phyloP scores from a whole-genome alignment of 2,797 vertebrate species.

The Lindbergichthys nudifrons region DNA sequence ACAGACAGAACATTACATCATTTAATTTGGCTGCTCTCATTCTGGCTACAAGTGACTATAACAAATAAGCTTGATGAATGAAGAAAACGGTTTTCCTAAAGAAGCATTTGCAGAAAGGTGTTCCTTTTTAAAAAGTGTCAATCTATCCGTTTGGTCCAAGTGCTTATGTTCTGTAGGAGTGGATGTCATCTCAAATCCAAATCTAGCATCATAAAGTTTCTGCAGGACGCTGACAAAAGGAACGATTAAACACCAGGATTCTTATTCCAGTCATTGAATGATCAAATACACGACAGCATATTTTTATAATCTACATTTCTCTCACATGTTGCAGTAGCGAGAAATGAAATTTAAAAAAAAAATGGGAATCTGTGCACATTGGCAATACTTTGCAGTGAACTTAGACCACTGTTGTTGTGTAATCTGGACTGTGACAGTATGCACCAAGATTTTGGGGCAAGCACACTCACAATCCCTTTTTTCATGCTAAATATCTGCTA shows the following conservation, averaged over 20 bases:
- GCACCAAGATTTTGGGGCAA: slow-evolving; percentile 20
- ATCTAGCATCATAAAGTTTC: not conserved
- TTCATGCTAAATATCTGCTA: not conserved
- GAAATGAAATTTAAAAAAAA: not conserved
- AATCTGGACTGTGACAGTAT: slow-evolving; percentile 36
- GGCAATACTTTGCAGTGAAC: not conserved
- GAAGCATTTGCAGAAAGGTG: not conserved
- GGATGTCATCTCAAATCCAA: not conserved
- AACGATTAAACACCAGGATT: slow-evolving; percentile 10
- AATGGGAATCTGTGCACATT: slow-evolving; percentile 36
- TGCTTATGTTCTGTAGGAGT: not conserved
- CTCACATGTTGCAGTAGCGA: not conserved
- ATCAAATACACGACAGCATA: not conserved
- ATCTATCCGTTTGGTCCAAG: slow-evolving; percentile 17
- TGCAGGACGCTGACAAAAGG: slow-evolving; percentile 10
- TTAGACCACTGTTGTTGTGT: slow-evolving; percentile 1
- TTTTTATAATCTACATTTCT: not conserved
- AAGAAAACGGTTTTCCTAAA: not conserved
- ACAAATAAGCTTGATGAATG: not conserved
- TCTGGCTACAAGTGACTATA: slow-evolving; percentile 18
- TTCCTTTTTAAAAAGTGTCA: not conserved
- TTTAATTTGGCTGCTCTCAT: slow-evolving; percentile 34
- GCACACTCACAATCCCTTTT: not conserved
- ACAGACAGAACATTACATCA: slow-evolving; percentile 34
- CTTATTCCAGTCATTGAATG: not conserved